A percentile compares a stretch with the other conserved stretches of the same genome.
Evolutionary conservation across 2,113 vertebrate species (phyloP).

Genomic region (Oncorhynchus keta): DNA sequence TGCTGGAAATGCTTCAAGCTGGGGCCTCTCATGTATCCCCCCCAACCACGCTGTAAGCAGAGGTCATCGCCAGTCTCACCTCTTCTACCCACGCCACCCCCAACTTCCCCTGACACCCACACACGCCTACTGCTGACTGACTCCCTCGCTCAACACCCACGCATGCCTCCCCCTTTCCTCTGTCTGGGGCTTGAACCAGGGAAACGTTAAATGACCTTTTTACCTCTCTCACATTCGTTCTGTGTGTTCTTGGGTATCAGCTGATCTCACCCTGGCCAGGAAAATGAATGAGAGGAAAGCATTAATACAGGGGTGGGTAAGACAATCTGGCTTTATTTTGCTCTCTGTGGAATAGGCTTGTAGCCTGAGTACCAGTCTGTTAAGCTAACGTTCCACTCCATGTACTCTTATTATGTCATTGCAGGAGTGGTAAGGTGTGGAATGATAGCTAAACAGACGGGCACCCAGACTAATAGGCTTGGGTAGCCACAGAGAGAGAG

Average conservation of each 20-base stretch:
- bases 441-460: too few species aligned
- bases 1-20: neutral
- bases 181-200: neutral
- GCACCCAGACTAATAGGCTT: too few species aligned
- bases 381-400: too few species aligned
- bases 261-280: constrained; percentile 1
- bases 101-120: neutral
- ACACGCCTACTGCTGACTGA: neutral
- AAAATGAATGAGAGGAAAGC: neutral
- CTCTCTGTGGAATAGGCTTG: neutral
- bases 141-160: neutral
- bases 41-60: neutral
- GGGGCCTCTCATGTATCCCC: neutral
- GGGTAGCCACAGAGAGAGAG: too few species aligned
- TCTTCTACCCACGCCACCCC: neutral
- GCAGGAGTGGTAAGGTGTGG: too few species aligned
- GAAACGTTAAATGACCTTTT: neutral
- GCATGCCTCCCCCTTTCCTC: neutral
- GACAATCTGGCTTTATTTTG: neutral
- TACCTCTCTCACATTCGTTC: neutral
- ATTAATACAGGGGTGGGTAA: neutral
- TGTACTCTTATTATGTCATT: too few species aligned
- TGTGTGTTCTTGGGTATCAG: neutral
- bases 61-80: neutral
- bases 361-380: neutral